phyloP scores from a whole-genome alignment of 2,797 vertebrate genomes.

The Microcaecilia unicolor region DNA sequence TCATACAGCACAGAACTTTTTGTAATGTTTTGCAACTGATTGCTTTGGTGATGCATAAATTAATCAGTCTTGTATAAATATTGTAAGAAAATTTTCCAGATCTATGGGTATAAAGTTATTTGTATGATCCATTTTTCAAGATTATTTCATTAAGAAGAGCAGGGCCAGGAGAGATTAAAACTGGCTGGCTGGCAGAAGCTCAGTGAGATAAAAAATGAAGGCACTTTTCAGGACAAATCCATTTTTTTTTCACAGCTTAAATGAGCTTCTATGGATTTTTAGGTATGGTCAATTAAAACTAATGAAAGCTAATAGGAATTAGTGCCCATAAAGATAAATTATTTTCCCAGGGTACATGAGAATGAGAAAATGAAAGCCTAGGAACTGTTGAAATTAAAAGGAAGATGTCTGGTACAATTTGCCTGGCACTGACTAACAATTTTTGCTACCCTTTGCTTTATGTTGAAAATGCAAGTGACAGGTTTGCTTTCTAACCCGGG shows the following conservation, averaged over 20 bases:
- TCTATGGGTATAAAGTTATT: not conserved
- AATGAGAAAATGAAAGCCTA: not conserved
- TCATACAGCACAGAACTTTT: no score
- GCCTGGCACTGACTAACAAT: not conserved
- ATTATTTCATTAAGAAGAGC: not conserved
- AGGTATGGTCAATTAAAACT: not conserved
- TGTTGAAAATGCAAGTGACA: not conserved
- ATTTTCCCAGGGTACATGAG: no score
- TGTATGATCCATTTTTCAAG: rapidly evolving
- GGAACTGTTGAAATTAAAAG: not conserved
- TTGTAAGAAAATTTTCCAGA: not conserved
- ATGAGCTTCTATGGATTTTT: not conserved
- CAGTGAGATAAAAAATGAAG: not conserved
- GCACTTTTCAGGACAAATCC: no score
- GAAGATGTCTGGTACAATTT: not conserved
- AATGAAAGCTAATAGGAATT: not conserved
- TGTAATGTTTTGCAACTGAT: no score
- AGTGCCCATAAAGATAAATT: not conserved
- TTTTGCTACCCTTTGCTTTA: not conserved
- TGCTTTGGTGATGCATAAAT: not conserved
- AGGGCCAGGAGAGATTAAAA: not conserved
- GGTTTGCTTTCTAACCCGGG: not conserved
- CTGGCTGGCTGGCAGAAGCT: not conserved
- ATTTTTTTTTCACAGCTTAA: not conserved
- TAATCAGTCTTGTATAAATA: not conserved